Evolutionary conservation across 1,140 invertebrate genomes (phyloP), one percentile per base, ranked within the genome.

Genomic region (Drepana arcuata): DNA sequence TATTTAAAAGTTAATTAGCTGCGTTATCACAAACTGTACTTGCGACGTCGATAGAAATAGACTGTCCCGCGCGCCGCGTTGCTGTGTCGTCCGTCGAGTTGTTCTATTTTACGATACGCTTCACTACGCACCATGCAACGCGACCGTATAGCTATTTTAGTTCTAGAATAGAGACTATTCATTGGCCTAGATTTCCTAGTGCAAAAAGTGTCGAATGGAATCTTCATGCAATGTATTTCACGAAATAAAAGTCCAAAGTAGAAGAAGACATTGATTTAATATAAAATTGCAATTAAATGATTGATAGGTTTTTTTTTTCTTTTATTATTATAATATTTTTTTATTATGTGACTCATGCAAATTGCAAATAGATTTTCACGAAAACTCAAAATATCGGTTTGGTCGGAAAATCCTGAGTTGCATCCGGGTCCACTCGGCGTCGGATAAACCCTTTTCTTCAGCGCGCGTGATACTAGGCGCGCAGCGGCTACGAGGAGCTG

Each of bases 371-470:
- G 29, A 39, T 57, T 60, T 48, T 48, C 46, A 53, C 48, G 75
- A 62, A 78, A 80, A 80, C 75, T 55, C 61, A 50, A 51, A 41
- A 51, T 40, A 42, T 46, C 29, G 38, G 53, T 48, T 43, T 36
- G 48, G 48, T 60, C 62, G 71, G 71, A 77, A 74, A 74, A 74
- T 77, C 63, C 65, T 73, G 68, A 66, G 57, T 71, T 61, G 60
- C 58, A 48, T 49, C n/a, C n/a, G n/a, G 52, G 53, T 52, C 64
- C 62, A 56, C 62, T 49, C 57, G 57, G 69, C 74, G 69, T 79
- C 78, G 78, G 78, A 82, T 82, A 81, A 82, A 82, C 78, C 74
- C 78, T 82, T 79, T 82, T 82, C 78, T 79, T 79, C 74, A 78
- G 78, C 78, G 78, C 78, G 78, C 78, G 68, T 69, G 78, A 73